Conservation (phyloP, 2,113 vertebrate genomes). For the Pseudonaja textilis region DNA sequence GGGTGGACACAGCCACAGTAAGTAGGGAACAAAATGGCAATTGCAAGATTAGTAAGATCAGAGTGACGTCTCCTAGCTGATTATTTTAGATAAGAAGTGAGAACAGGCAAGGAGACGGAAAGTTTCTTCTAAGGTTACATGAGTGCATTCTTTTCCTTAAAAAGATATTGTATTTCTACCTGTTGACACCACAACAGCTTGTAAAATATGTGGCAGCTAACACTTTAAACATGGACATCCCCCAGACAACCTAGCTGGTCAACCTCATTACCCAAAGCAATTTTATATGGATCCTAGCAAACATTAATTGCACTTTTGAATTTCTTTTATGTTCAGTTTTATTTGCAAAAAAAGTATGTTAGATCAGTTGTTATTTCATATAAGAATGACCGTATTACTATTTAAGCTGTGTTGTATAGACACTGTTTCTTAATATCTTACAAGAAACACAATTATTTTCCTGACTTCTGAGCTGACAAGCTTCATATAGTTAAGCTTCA, state of each 20-base stretch:
- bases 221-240: background rate
- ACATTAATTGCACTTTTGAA: background rate
- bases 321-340: background rate
- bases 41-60: background rate
- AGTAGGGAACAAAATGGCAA: background rate
- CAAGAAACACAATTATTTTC: background rate
- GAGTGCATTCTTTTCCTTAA: background rate
- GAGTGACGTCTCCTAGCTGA: background rate
- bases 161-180: background rate
- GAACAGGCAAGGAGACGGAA: background rate
- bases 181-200: background rate
- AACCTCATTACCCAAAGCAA: background rate
- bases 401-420: background rate
- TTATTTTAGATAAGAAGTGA: background rate
- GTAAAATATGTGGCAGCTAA: background rate
- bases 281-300: background rate
- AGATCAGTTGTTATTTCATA: background rate
- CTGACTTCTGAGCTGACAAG: background rate
- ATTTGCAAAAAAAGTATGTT: background rate
- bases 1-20: background rate
- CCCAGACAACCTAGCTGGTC: background rate
- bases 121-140: too few relatives aligned
- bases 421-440: background rate
- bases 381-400: background rate
- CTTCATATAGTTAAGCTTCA: background rate